These are phyloP conservation scores for Brienomyrus brachyistius DNA, from an alignment of 2,113 vertebrate genomes.

Conservation along the genomic window DNA sequence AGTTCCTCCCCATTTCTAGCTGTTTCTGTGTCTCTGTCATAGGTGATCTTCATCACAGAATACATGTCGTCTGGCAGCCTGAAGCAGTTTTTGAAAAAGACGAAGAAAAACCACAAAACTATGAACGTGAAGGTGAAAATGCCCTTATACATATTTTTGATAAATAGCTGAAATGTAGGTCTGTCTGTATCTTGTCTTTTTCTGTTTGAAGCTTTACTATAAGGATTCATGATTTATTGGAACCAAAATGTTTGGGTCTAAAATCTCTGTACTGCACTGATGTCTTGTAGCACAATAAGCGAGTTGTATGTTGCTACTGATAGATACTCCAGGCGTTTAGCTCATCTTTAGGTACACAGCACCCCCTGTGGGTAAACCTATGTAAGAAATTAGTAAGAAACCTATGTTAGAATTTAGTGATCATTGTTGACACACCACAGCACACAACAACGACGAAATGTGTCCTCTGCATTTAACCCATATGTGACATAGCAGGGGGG, in stretches of 20 bases:
- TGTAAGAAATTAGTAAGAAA: not conserved
- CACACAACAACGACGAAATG: no score
- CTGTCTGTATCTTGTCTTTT: not conserved
- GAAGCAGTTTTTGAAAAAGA: slow-evolving; percentile 93
- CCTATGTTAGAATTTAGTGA: no score
- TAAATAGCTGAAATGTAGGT: not conserved
- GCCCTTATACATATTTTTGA: not conserved
- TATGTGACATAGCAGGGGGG: no score
- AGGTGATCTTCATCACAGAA: slow-evolving; percentile 95
- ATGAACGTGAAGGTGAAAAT: slow-evolving; percentile 78
- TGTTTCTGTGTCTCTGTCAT: slow-evolving; percentile 17
- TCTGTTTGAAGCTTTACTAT: not conserved
- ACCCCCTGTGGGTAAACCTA: not conserved
- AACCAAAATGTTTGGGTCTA: not conserved
- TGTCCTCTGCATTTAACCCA: no score
- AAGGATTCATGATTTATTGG: not conserved
- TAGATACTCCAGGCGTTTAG: not conserved
- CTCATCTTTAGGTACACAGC: not conserved
- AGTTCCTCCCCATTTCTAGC: not conserved
- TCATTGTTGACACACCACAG: no score
- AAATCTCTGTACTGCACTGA: not conserved
- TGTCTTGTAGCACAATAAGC: not conserved
- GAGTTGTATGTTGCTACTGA: not conserved
- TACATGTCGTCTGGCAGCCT: slow-evolving; percentile 94
- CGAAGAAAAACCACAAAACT: slow-evolving; percentile 93